Base-by-base conservation (phyloP, 2,888 invertebrate species). In the Drosophila quinaria region DNA sequence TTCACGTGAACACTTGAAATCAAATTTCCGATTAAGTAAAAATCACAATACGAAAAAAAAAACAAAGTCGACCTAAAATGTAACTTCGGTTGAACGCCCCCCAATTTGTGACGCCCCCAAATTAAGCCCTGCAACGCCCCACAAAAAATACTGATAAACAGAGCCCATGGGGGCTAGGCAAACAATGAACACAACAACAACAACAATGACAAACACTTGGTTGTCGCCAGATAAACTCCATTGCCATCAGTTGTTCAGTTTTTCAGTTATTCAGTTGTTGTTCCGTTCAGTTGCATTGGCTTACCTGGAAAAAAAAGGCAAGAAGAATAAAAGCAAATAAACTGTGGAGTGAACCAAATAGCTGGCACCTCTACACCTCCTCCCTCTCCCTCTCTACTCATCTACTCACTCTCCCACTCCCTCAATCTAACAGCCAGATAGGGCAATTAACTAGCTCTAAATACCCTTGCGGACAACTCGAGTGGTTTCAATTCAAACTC, bases 191-290 rank as follows among this genome's bases (percentile, higher is more conserved):
- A 41, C 42, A 55, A 55, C 49, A 59, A 41, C 42, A 55, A 55
- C 49, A 59, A 50, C 52, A 61, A 72, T 59, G 63, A 63, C 75
- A 75, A 75, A 75, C 70, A 78, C 56, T 60, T 33, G 41, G 37
- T 42, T 74, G 54, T 64, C 56, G 75, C 58, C 55, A 74, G 74
- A 74, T 74, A 75, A 75, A 74, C 69, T 63, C 59, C 58, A 56
- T 49, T 37, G 55, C 39, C 74, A 67, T 60, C 58, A 39, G 54
- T 51, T 56, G 41, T 31, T 29, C 42, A 29, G 46, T 39, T 49
- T 37, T 39, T 60, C 58, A 39, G 54, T 51, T 56, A 29, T 31
- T 29, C 42, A 29, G 46, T 49, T 49, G 47, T 41, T 41, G 31
- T 33, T 11, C 22, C 15, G 33, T 42, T 51, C 37, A 44, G 46